Conservation (phyloP, 1,140 invertebrate genomes). For the Araneus ventricosus region DNA sequence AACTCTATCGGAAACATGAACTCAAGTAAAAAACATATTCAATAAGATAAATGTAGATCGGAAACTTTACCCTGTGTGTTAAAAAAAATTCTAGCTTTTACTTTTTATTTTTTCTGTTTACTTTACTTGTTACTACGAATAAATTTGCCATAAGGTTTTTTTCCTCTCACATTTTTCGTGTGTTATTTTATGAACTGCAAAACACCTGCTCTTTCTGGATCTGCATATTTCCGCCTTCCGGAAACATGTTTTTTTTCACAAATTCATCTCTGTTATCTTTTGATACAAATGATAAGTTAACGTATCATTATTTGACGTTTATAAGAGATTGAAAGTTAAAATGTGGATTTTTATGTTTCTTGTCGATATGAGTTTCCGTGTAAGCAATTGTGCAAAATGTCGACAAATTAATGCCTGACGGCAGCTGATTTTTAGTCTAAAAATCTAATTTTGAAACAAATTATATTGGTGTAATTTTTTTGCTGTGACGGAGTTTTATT, state of each 20-base stretch:
- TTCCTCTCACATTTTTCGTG: neutral
- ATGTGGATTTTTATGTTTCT: too few species aligned
- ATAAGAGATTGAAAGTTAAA: too few species aligned
- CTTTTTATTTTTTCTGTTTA: neutral
- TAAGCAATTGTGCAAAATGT: too few species aligned
- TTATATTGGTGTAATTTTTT: too few species aligned
- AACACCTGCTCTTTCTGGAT: conserved; percentile 5
- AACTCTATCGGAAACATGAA: neutral
- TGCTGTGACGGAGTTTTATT: too few species aligned
- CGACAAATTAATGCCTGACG: too few species aligned
- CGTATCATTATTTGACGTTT: too few species aligned
- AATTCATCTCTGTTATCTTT: too few species aligned
- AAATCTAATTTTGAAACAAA: too few species aligned
- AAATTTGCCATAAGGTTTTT: conserved; percentile 10
- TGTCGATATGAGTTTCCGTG: too few species aligned
- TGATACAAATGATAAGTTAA: too few species aligned
- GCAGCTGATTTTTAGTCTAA: too few species aligned
- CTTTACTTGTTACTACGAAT: neutral
- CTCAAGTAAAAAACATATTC: neutral
- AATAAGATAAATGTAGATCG: neutral
- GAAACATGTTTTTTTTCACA: neutral
- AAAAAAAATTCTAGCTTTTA: neutral
- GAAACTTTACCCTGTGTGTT: neutral
- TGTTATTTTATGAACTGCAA: neutral
- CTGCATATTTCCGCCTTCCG: neutral